These are phyloP conservation scores for Chelmon rostratus DNA, from an alignment of 2,797 vertebrate genomes.

Conservation along the genomic window DNA sequence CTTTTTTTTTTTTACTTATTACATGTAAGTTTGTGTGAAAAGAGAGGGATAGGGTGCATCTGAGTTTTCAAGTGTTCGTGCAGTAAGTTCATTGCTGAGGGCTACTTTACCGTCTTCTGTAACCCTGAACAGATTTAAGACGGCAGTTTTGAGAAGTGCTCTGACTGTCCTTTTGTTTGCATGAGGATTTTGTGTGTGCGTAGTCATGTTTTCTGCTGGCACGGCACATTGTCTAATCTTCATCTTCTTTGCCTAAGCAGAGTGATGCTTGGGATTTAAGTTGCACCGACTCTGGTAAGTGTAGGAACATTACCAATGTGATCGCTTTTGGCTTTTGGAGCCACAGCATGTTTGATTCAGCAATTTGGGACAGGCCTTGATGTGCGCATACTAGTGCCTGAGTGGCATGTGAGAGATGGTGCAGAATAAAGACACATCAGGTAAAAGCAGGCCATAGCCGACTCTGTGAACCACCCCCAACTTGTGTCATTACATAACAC, in stretches of 20 bases:
- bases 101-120: slow-evolving; percentile 26
- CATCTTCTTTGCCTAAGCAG: slow-evolving; percentile 36
- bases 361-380: slow-evolving; percentile 23
- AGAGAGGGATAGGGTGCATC: neutral
- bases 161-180: slow-evolving; percentile 28
- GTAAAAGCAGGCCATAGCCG: neutral
- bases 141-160: slow-evolving; percentile 27
- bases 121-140: slow-evolving; percentile 20
- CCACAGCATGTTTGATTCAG: slow-evolving; percentile 13
- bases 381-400: neutral
- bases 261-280: slow-evolving; percentile 40
- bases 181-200: slow-evolving; percentile 5
- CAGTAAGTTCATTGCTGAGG: slow-evolving; percentile 1
- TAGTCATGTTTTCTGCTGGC: slow-evolving; percentile 35
- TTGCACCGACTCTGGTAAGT: slow-evolving; percentile 24
- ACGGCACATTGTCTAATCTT: slow-evolving; percentile 33
- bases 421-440: slow-evolving; percentile 2
- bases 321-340: slow-evolving; percentile 22
- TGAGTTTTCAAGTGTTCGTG: neutral
- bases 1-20: no score
- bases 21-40: neutral
- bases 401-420: neutral
- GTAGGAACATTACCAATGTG: slow-evolving; percentile 10
- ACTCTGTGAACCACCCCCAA: neutral
- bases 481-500: neutral